Percentiles rank a stretch among this genome's conserved stretches.
Evolutionary conservation across 2,888 invertebrate species (phyloP).

Genomic region (Sphinx pinastri): DNA sequence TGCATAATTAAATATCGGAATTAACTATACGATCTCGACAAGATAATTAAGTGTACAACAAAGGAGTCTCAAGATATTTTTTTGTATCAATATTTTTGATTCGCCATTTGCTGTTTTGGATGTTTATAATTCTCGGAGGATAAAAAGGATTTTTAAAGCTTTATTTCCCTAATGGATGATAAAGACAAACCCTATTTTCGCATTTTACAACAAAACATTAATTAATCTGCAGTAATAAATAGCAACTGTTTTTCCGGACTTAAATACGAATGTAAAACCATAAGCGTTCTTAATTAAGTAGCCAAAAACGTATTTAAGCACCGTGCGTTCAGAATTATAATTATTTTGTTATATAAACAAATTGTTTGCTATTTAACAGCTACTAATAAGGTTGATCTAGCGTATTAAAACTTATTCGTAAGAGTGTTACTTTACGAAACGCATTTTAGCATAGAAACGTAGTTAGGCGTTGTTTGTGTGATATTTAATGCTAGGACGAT

Average conservation of each 20-base stretch:
- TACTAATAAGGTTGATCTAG: too few relatives aligned
- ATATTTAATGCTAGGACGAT: too few relatives aligned
- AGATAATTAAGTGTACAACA: constrained; percentile 67
- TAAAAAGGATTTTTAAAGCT: constrained; percentile 52
- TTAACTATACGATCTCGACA: constrained; percentile 57
- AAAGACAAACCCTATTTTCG: constrained; percentile 56
- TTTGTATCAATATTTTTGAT: constrained; percentile 48
- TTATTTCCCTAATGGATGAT: constrained; percentile 60
- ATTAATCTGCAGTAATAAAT: constrained; percentile 52
- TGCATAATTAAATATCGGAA: constrained; percentile 75
- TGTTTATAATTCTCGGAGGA: constrained; percentile 57
- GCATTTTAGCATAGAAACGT: too few relatives aligned
- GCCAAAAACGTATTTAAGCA: neutral
- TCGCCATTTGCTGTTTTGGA: constrained; percentile 48
- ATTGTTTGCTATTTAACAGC: neutral
- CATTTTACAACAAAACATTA: constrained; percentile 49
- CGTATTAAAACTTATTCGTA: too few relatives aligned
- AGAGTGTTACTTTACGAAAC: too few relatives aligned
- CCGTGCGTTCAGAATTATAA: neutral
- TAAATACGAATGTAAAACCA: constrained; percentile 34
- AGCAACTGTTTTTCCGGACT: constrained; percentile 40
- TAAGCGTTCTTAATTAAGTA: constrained; percentile 37
- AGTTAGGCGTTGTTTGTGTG: too few relatives aligned
- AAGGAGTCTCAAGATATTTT: constrained; percentile 53
- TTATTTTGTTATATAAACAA: neutral